Evolutionary conservation across 2,113 vertebrate species (phyloP).

Genomic region (Petaurus breviceps): DNA sequence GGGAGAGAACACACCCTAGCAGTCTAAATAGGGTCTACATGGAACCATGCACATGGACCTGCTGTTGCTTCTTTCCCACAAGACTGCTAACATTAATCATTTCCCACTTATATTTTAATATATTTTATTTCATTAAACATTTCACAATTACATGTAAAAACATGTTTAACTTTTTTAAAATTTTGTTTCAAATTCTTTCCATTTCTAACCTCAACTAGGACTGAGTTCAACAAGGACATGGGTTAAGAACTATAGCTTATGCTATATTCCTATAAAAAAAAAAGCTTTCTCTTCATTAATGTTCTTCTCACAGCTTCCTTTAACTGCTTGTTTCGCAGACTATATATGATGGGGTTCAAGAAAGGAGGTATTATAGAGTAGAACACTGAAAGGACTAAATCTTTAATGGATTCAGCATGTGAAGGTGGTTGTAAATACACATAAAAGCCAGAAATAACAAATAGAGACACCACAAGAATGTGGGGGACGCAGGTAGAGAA

Average conservation of each 20-base stretch:
- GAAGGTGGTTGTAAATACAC: constrained; percentile 17
- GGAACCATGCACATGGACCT: too few relatives aligned
- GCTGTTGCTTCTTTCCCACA: too few relatives aligned
- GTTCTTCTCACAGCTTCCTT: background rate
- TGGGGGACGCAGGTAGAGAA: background rate
- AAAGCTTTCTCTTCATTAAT: background rate
- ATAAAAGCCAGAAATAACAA: background rate
- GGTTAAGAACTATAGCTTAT: background rate
- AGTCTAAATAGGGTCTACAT: too few relatives aligned
- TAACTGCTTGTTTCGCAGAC: constrained; percentile 25
- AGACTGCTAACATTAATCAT: too few relatives aligned
- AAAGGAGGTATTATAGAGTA: constrained; percentile 19
- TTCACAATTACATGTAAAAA: too few relatives aligned
- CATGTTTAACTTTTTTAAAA: too few relatives aligned
- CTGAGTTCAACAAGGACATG: too few relatives aligned
- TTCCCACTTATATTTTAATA: too few relatives aligned
- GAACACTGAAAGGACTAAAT: constrained; percentile 6
- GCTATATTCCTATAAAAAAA: background rate
- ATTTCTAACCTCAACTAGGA: too few relatives aligned
- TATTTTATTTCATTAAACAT: too few relatives aligned
- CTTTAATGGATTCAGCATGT: background rate
- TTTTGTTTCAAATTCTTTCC: too few relatives aligned
- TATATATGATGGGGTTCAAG: constrained; percentile 39
- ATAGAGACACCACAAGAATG: background rate
- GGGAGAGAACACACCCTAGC: too few relatives aligned